Evolutionary conservation across 23 tunicate genomes (phyloP), one percentile per base, ranked within the genome.

Genomic region (Diplosoma virens): DNA sequence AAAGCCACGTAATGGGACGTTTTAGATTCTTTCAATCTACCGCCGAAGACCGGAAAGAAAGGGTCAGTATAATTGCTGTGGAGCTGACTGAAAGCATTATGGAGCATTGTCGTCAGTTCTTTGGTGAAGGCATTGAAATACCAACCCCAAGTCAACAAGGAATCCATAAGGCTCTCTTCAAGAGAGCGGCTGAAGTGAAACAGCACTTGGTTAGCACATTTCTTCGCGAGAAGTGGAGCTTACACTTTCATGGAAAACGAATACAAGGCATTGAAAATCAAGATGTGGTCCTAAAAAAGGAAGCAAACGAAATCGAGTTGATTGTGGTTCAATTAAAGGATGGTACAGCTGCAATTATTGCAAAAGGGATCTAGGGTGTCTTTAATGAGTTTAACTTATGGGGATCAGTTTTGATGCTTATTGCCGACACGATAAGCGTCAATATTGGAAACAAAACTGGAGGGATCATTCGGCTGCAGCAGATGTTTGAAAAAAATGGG

Each of bases 391-490:
- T 11, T 20, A 56, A 4, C 24, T 56, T 56, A 25, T 56, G 63
- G 63, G 6, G 21, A 11, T 56, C 63, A 56, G 25, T 56, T 56
- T 56, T 56, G 25, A 56, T 56, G 25, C 63, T 56, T 20, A 56
- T 56, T 56, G 63, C 63, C 25, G 63, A 56, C 63, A 56, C 63
- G 63, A 56, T 25, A 56, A 56, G 20, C 20, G 63, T 56, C 63
- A 56, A 56, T 25, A 20, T 20, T 56, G 24, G 63, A 56, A 56
- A 56, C 6, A 56, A 56, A 56, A 16, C 63, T 20, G 25, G 63
- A 56, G 63, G 17, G 24, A 25, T 56, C 63, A 20, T 11, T 56
- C 63, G 63, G 63, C 63, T 56, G 63, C 63, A 56, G 63, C 24
- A 56, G 63, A 56, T 56, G 63, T 56, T 56, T 20, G 20, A 56